Base-by-base conservation (phyloP, 2,113 vertebrate genomes). In the Setophaga petechia region DNA sequence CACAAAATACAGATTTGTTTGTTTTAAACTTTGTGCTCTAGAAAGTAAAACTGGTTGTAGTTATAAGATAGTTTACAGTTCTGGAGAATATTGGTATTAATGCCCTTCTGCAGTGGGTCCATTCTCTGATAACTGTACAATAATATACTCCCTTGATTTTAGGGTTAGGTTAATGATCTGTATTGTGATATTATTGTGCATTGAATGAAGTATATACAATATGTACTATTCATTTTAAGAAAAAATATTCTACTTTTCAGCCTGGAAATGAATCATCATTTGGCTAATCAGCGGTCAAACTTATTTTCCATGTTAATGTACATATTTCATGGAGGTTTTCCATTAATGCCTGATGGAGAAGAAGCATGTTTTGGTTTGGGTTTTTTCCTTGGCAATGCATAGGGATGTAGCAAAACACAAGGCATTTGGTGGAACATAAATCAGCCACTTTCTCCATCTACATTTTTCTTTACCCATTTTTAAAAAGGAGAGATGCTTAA, bases 401-500 rank as follows among this genome's bases (percentile, higher is more conserved):
- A 71, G 22, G 68, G 30, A 68, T 49, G 12, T 27, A 89, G 35
- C 17, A 88, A 87, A 94, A 75, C 37, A 59, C 25, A 81, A 47
- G 11, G 11, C 30, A 71, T 67, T 71, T 91, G 73, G 52, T 39
- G 43, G 51, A 84, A 35, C 14, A 87, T 87, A 81, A 90, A 89
- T 94, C 89, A 94, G 21, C 51, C 35, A 30, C 59, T 92, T 44
- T 71, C n/a, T 92, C 62, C 27, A 87, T 77, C 47, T 84, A 57
- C 61, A 37, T 94, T 81, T n/a, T 5, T 1, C 54, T 76, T 68
- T 61, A 21, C 44, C 24, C 57, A 75, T 94, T 95, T 96, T 91
- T 90, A 77, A 91, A 66, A 76, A 72, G 63, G 52, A 95, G 72
- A 83, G 24, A 15, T 86, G 51, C 27, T 93, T 92, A 86, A 93